These are phyloP conservation scores for Rosalia funebris DNA, from an alignment of 2,888 invertebrate genomes.

Conservation along the genomic window DNA sequence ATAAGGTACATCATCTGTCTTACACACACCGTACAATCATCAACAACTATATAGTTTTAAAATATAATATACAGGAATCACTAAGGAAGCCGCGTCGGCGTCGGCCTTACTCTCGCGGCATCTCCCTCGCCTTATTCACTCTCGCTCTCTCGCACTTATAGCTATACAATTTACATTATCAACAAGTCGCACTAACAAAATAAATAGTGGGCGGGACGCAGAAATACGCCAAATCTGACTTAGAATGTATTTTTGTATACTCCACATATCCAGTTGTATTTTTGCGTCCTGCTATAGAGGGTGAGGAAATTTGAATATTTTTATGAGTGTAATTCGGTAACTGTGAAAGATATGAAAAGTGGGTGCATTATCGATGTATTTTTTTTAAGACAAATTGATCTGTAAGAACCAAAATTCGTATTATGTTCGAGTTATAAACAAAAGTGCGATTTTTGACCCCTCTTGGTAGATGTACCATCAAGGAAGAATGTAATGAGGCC, in stretches of 20 bases:
- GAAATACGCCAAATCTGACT: slow-evolving; percentile 9
- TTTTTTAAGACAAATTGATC: no score
- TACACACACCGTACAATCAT: slow-evolving; percentile 58
- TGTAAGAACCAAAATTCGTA: no score
- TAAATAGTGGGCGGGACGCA: slow-evolving; percentile 7
- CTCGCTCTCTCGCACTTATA: slow-evolving; percentile 1
- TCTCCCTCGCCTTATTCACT: slow-evolving; percentile 30
- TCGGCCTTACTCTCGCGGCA: slow-evolving; percentile 33
- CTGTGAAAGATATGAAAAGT: no score
- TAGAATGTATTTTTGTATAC: neutral
- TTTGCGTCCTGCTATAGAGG: no score
- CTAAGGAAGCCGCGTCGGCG: slow-evolving; percentile 47
- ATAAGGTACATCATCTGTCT: slow-evolving; percentile 63
- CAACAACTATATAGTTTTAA: slow-evolving; percentile 55
- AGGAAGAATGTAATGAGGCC: no score
- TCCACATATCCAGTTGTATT: no score
- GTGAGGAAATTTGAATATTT: no score
- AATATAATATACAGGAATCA: slow-evolving; percentile 61
- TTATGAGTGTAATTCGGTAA: no score
- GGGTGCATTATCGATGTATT: no score
- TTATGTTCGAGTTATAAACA: no score
- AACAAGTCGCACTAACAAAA: slow-evolving; percentile 51
- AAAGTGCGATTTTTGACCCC: no score
- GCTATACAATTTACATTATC: slow-evolving; percentile 44
- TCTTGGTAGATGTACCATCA: no score